A percentile compares a stretch with the other conserved stretches of the same genome.
phyloP scores from a whole-genome alignment of 2,113 vertebrate genomes.

The Sander lucioperca region DNA sequence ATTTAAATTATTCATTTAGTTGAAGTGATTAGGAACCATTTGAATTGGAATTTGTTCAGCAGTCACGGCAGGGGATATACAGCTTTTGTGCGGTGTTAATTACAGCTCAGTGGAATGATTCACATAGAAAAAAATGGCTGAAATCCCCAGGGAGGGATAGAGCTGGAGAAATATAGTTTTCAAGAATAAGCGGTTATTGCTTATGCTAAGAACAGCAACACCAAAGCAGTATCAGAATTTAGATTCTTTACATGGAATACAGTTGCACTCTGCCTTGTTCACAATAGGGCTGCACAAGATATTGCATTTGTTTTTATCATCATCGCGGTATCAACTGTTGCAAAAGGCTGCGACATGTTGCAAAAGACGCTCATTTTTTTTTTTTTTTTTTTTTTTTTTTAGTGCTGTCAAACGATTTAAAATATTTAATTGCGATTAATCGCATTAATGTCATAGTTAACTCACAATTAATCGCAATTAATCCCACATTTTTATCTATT shows the following conservation, averaged over 20 bases:
- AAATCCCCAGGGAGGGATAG: conserved; percentile 20
- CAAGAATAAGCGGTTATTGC: conserved; percentile 9
- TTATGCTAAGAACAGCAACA: background rate
- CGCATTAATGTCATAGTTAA: too few relatives aligned
- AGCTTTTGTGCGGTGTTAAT: conserved; percentile 60
- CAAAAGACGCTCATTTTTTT: too few relatives aligned
- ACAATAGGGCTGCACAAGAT: too few relatives aligned
- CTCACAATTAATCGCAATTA: too few relatives aligned
- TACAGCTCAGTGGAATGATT: conserved; percentile 51
- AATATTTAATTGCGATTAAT: too few relatives aligned
- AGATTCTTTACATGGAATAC: background rate
- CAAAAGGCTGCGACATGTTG: too few relatives aligned
- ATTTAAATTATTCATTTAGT: conserved; percentile 44
- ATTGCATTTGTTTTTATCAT: too few relatives aligned
- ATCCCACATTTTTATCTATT: too few relatives aligned
- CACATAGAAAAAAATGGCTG: conserved; percentile 32
- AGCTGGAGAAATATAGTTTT: conserved; percentile 26
- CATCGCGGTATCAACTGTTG: too few relatives aligned
- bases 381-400: too few relatives aligned
- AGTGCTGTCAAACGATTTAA: too few relatives aligned
- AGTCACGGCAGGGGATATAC: conserved; percentile 26
- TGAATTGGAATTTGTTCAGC: conserved; percentile 55
- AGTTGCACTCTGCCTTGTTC: background rate
- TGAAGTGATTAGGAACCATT: conserved; percentile 41
- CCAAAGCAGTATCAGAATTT: background rate